Evolutionary conservation across 2,113 vertebrate genomes (phyloP), one percentile per base, ranked within the genome.

Genomic region (Pseudorectes ferrugineus): DNA sequence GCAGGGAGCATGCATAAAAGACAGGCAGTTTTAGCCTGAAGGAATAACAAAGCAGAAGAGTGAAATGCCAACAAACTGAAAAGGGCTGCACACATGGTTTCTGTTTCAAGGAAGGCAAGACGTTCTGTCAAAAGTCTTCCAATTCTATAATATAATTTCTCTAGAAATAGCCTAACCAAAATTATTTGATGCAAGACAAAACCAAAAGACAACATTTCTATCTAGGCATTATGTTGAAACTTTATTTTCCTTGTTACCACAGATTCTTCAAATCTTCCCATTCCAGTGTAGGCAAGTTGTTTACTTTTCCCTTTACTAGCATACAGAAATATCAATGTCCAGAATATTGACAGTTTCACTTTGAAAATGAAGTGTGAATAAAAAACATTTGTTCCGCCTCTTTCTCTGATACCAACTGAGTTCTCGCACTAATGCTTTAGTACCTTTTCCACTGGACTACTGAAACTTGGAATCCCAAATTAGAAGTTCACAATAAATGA

Each of bases 21-120:
- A 75, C 0, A 59, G 29, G 10, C 28, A 92, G 82, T 46, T 78
- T 57, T 61, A 51, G 38, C 35, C 38, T 43, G 19, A 83, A 70
- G 51, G 42, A 62, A 92, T 57, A 86, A 70, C 13, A 86, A 42
- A 65, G 38, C 33, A 88, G n/a, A 84, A 55, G 21, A 92, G 5
- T 31, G 40, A 93, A 82, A 78, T 12, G n/a, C 21, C 48, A 89
- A 21, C 40, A 42, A 48, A 43, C 36, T n/a, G 14, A 78, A n/a
- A 59, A 59, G 4, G 29, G 20, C 29, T 2, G 2, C 29, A 66
- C 0, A 0, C 16, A 57, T 6, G 33, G 29, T 13, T 85, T 81
- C 19, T 59, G 13, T 88, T 42, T 26, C 15, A 65, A 40, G 38
- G 22, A 91, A 91, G 24, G 35, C 17, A 74, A 77, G 26, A 36